Evolutionary conservation across 2,797 vertebrate genomes (phyloP).

Genomic region (Sebastes aleutianus): DNA sequence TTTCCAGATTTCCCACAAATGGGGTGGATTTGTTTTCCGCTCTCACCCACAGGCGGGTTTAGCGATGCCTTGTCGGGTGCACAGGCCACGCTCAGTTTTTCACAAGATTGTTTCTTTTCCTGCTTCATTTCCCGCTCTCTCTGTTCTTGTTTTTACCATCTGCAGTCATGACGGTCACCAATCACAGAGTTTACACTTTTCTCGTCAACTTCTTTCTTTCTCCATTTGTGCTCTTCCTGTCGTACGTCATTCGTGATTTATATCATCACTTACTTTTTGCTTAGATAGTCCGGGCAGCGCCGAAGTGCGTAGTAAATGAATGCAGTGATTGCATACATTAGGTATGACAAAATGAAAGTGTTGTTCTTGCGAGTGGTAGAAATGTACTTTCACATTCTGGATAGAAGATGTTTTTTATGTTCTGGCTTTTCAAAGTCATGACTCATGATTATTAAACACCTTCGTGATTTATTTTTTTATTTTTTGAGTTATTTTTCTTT

Average conservation of each 20-base stretch:
- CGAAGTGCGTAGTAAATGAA: background rate
- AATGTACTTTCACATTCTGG: background rate
- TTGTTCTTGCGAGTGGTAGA: background rate
- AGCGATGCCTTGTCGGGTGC: conserved; percentile 16
- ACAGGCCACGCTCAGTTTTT: conserved; percentile 13
- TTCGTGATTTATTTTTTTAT: background rate
- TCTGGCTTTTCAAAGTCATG: background rate
- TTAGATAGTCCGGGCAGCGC: background rate
- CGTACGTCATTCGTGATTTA: background rate
- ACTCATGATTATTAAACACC: background rate
- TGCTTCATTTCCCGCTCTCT: conserved; percentile 35
- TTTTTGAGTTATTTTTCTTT: background rate
- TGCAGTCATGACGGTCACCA: conserved; percentile 21
- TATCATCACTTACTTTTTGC: background rate
- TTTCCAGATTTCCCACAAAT: conserved; percentile 47
- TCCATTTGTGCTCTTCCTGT: background rate
- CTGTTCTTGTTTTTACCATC: conserved; percentile 18
- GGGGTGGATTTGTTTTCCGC: conserved; percentile 47
- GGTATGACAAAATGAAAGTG: background rate
- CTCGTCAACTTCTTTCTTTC: background rate
- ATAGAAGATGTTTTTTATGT: background rate
- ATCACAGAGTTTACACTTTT: conserved; percentile 2
- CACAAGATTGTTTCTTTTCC: conserved; percentile 40
- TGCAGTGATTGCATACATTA: background rate
- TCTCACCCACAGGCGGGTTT: conserved; percentile 28